phyloP scores from a whole-genome alignment of 1,140 invertebrate genomes.

The Eurosta solidaginis region DNA sequence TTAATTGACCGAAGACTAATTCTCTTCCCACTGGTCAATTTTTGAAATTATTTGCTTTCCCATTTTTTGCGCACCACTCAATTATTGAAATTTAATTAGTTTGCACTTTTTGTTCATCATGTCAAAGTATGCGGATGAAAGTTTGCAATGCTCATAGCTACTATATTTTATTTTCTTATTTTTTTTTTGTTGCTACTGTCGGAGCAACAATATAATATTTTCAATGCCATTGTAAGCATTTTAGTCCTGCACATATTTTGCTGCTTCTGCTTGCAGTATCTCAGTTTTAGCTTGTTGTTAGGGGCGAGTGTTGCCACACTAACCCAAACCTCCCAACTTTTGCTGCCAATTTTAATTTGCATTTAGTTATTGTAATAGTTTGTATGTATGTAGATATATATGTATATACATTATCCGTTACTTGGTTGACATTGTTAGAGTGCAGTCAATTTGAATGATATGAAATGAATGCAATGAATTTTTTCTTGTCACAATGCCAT shows the following conservation, averaged over 20 bases:
- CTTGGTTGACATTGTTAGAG: background rate
- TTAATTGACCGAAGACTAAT: background rate
- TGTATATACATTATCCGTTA: background rate
- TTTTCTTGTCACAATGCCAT: background rate
- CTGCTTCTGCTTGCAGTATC: background rate
- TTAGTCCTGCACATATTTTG: background rate
- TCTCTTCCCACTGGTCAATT: background rate
- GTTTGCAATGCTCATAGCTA: background rate
- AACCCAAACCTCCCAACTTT: background rate
- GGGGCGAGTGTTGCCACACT: background rate
- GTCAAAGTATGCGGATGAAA: background rate
- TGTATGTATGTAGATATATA: too few relatives aligned
- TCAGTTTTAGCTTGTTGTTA: background rate
- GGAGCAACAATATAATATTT: background rate
- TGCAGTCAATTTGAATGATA: slow-evolving; percentile 14
- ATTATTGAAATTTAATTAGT: slow-evolving; percentile 10
- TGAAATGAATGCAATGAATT: background rate
- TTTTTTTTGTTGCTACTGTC: background rate
- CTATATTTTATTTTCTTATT: background rate
- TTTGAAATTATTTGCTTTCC: background rate
- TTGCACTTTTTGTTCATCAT: background rate
- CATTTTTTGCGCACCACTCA: background rate
- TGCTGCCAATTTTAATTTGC: slow-evolving; percentile 10
- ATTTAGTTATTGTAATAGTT: too few relatives aligned
- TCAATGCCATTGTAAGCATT: background rate